These are phyloP conservation scores for Lophius americanus DNA, from an alignment of 2,797 vertebrate genomes.

Conservation along the genomic window DNA sequence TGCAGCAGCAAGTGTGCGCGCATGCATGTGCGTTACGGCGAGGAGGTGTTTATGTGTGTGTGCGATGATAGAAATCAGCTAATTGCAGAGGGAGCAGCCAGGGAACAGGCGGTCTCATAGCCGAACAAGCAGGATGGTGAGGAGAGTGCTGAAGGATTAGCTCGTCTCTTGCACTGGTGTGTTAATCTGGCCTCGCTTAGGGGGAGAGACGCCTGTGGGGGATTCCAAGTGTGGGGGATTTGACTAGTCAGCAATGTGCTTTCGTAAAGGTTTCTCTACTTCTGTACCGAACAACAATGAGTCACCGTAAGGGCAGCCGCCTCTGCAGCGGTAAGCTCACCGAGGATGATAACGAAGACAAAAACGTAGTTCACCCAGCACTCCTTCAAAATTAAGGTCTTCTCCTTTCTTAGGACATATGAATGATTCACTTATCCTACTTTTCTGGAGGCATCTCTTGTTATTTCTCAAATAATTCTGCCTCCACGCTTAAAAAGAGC, in stretches of 20 bases:
- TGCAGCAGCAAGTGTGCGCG: slow-evolving; percentile 34
- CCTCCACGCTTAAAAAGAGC: slow-evolving; percentile 4
- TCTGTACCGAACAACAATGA: slow-evolving; percentile 42
- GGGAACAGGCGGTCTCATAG: slow-evolving; percentile 61
- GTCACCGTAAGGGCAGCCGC: slow-evolving; percentile 35
- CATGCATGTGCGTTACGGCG: slow-evolving; percentile 8
- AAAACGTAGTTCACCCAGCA: slow-evolving; percentile 25
- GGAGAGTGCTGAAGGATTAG: slow-evolving; percentile 68
- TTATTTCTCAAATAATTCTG: slow-evolving; percentile 17
- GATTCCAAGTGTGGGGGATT: slow-evolving; percentile 51
- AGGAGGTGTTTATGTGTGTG: slow-evolving; percentile 11
- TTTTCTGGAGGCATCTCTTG: slow-evolving; percentile 34
- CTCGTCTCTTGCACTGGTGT: slow-evolving; percentile 53
- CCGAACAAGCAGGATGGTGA: slow-evolving; percentile 53
- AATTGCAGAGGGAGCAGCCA: slow-evolving; percentile 57
- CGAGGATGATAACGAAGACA: slow-evolving; percentile 49
- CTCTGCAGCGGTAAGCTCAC: slow-evolving; percentile 24
- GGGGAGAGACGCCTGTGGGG: slow-evolving; percentile 39
- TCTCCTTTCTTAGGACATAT: slow-evolving; percentile 41
- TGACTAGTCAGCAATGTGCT: slow-evolving; percentile 70
- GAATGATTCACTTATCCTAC: slow-evolving; percentile 38
- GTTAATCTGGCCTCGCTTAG: slow-evolving; percentile 64
- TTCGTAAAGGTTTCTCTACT: slow-evolving; percentile 38
- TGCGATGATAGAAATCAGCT: slow-evolving; percentile 60
- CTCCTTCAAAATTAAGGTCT: slow-evolving; percentile 53